A percentile compares a stretch with the other conserved stretches of the same genome.
Evolutionary conservation across 2,113 vertebrate genomes (phyloP).

Genomic region (Myotis davidii): DNA sequence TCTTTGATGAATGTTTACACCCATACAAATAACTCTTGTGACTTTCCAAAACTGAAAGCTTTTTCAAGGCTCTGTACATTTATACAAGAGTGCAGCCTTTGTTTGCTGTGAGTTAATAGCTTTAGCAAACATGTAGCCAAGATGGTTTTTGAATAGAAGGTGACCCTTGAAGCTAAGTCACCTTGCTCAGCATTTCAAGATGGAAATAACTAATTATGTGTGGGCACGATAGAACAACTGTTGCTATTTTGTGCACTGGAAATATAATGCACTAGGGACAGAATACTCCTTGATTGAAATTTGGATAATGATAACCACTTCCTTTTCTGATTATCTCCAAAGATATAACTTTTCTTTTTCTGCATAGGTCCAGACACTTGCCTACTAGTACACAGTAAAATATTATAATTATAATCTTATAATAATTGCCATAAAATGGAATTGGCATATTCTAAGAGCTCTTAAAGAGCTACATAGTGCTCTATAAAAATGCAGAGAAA

Average conservation of each 20-base stretch:
- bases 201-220: conserved; percentile 66
- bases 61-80: conserved; percentile 62
- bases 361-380: background rate
- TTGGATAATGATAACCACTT: conserved; percentile 53
- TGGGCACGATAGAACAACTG: conserved; percentile 26
- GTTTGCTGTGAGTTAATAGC: conserved; percentile 69
- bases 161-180: conserved; percentile 70
- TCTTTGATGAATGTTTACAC: conserved; percentile 68
- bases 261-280: conserved; percentile 1
- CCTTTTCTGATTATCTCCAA: conserved; percentile 13
- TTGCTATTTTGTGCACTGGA: conserved; percentile 53
- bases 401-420: background rate
- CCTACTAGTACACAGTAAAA: background rate
- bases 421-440: background rate
- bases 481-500: background rate
- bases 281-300: conserved; percentile 48
- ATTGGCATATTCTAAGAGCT: background rate
- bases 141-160: conserved; percentile 69
- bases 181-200: conserved; percentile 59
- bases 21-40: conserved; percentile 64
- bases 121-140: conserved; percentile 69
- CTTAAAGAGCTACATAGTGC: background rate
- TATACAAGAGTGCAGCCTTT: conserved; percentile 64
- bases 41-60: conserved; percentile 61
- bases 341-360: background rate